Base-by-base conservation (phyloP, 2,888 invertebrate species). In the Zelleria hepariella region DNA sequence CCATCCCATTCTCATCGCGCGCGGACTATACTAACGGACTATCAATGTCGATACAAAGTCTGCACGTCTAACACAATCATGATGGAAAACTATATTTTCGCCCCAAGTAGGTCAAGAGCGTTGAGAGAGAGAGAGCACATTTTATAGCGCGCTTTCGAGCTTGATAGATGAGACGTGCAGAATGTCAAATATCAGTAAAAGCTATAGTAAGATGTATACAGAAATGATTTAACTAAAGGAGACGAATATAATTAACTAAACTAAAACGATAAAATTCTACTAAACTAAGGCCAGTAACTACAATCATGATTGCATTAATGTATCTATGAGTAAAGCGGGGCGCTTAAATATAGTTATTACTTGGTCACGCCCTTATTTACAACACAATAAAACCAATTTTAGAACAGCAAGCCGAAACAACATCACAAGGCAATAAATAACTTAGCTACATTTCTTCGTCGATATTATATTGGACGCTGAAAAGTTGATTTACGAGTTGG, bases 371-470 rank as follows among this genome's bases (percentile, higher is more conserved):
- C 32, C 32, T 15, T 51, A 51, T 10, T 21, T 51, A 51, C 15
- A 20, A 51, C 23, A 2, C 18, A 57, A 62, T 64, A 59, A 23
- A 32, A n/a, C n/a, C n/a, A n/a, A n/a, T n/a, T 32, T 32, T 32
- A 42, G 61, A 61, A 62, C 56, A 27, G 58, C 64, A 68, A 64
- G 49, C 55, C 55, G 55, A 59, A 49, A 42, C 63, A 62, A 68
- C 65, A 65, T 59, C 24, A 32, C 60, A 61, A 62, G 59, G 66
- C 65, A 77, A 76, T 77, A 78, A 79, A 78, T 78, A 75, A 78
- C 71, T 78, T 70, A 71, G 64, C 71, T 74, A 75, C 63, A 67
- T 61, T 61, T 47, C 20, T 5, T 47, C 51, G 2, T 47, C 57
- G 57, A 57, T 57, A 24, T 23, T 47, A 47, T 18, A 26, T 47